Conservation (phyloP, 2,888 invertebrate species). For the Drosophila tripunctata region DNA sequence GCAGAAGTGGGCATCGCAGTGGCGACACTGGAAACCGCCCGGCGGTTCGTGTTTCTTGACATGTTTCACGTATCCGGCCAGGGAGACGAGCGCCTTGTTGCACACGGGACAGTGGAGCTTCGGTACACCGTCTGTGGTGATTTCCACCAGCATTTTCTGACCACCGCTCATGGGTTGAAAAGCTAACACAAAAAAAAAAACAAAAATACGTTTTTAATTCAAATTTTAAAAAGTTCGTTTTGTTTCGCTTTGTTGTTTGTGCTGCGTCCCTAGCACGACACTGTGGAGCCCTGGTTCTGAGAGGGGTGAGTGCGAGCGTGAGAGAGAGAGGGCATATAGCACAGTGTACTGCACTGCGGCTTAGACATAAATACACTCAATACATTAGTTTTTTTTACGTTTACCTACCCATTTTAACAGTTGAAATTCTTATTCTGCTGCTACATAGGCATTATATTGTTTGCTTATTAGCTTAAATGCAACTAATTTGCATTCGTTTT, state of each 20-base stretch:
- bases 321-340: conserved; percentile 1
- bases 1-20: conserved; percentile 81
- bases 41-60: conserved; percentile 83
- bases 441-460: conserved; percentile 30
- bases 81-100: conserved; percentile 78
- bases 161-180: conserved; percentile 35
- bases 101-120: conserved; percentile 82
- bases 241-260: neutral
- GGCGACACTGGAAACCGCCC: conserved; percentile 83
- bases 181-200: conserved; percentile 33
- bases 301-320: conserved; percentile 9
- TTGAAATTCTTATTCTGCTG: neutral
- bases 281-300: conserved; percentile 37
- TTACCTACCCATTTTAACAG: conserved; percentile 43
- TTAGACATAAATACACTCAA: conserved; percentile 37
- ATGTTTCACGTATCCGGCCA: conserved; percentile 83
- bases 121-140: conserved; percentile 82
- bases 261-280: conserved; percentile 1
- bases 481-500: neutral
- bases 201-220: too few relatives aligned
- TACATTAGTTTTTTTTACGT: conserved; percentile 5
- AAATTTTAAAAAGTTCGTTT: neutral
- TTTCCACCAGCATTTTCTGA: conserved; percentile 79
- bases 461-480: neutral
- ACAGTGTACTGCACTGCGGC: conserved; percentile 19